phyloP scores from a whole-genome alignment of 2,888 invertebrate genomes.

The Tillus elongatus region DNA sequence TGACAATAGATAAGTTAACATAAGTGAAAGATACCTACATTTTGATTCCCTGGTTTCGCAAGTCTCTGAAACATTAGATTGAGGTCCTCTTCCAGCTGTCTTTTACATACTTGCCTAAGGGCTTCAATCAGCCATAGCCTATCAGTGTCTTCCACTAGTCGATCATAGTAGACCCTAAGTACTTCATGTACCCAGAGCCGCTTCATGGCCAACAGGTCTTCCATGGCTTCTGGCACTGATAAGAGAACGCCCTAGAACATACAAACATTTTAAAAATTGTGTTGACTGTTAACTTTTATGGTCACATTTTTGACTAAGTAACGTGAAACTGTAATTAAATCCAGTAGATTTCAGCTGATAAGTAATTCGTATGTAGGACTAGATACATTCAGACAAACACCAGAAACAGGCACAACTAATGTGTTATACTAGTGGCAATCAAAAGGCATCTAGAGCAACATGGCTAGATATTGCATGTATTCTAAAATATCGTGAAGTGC shows the following conservation, averaged over 20 bases:
- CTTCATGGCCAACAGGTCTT: constrained; percentile 76
- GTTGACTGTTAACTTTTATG: too few relatives aligned
- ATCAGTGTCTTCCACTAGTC: constrained; percentile 77
- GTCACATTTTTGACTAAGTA: too few relatives aligned
- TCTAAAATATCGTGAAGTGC: too few relatives aligned
- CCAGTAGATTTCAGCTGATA: too few relatives aligned
- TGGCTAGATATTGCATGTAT: too few relatives aligned
- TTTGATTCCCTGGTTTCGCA: constrained; percentile 31
- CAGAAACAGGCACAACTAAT: too few relatives aligned
- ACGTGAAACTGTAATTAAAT: too few relatives aligned
- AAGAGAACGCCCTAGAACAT: constrained; percentile 71
- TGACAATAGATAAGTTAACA: not conserved
- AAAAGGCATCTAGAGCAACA: too few relatives aligned
- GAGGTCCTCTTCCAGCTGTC: constrained; percentile 57
- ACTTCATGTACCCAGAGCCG: constrained; percentile 92
- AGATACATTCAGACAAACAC: too few relatives aligned
- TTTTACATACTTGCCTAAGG: constrained; percentile 52
- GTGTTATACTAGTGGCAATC: too few relatives aligned
- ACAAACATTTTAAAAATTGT: too few relatives aligned
- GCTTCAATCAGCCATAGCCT: constrained; percentile 70
- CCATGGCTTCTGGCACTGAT: constrained; percentile 87
- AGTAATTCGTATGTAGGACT: too few relatives aligned
- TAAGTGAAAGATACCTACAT: constrained; percentile 16
- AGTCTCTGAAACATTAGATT: constrained; percentile 63
- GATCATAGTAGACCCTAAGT: constrained; percentile 84